Percentiles rank a stretch among this genome's conserved stretches.
Conservation (phyloP, 2,888 invertebrate species). For the Lasioglossum calceatum region DNA sequence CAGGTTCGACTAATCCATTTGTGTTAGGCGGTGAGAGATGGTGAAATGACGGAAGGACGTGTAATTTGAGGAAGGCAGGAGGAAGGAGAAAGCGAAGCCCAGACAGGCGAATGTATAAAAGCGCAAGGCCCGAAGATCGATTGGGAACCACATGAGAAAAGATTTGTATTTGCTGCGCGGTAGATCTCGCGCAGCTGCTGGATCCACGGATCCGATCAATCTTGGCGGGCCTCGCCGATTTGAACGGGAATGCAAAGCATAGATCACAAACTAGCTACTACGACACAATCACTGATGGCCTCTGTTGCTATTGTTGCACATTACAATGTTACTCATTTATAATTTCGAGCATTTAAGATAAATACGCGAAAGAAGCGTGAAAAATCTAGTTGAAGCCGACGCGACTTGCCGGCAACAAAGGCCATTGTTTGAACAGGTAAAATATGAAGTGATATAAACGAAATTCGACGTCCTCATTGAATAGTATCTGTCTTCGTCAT, state of each 20-base stretch:
- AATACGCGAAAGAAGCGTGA: not conserved
- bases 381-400: not conserved
- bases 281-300: constrained; percentile 63
- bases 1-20: not conserved
- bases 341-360: not conserved
- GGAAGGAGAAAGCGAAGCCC: constrained; percentile 72
- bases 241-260: constrained; percentile 78
- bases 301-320: constrained; percentile 38
- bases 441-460: constrained; percentile 61
- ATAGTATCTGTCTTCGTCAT: constrained; percentile 53
- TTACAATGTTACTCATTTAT: not conserved
- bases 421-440: constrained; percentile 54
- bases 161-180: not conserved
- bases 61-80: constrained; percentile 1
- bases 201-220: constrained; percentile 72
- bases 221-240: constrained; percentile 68
- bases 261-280: constrained; percentile 76
- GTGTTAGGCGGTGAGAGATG: constrained; percentile 2
- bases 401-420: constrained; percentile 39
- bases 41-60: not conserved
- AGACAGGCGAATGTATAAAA: constrained; percentile 75
- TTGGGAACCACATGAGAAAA: constrained; percentile 64
- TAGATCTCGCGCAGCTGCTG: constrained; percentile 23
- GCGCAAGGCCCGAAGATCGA: constrained; percentile 74
- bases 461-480: constrained; percentile 72